Conservation (phyloP, 1,140 invertebrate genomes). For the Euura lappo region DNA sequence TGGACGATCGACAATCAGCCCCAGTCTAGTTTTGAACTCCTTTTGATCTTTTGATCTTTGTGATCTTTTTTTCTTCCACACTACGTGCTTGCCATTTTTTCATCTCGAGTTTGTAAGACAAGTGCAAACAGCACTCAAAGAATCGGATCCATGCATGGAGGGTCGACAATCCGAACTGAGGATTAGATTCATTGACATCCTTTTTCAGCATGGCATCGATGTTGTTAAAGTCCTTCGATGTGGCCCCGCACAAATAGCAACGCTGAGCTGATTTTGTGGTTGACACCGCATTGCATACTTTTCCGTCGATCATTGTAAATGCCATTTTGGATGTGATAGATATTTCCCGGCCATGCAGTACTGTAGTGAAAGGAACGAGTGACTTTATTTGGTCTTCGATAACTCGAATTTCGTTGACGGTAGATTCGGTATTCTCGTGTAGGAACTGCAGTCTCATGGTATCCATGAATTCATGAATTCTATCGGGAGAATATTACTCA, state of each 20-base stretch:
- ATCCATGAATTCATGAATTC: too few relatives aligned
- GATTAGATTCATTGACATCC: constrained; percentile 27
- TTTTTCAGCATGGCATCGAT: constrained; percentile 30
- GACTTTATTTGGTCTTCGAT: constrained; percentile 34
- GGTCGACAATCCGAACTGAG: constrained; percentile 47
- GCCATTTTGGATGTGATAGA: constrained; percentile 33
- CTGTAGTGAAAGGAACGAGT: constrained; percentile 27
- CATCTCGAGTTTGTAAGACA: constrained; percentile 40
- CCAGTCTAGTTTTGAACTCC: constrained; percentile 13
- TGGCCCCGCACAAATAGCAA: constrained; percentile 51
- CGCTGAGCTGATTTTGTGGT: constrained; percentile 42
- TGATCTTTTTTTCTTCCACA: constrained; percentile 31
- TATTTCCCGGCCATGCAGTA: constrained; percentile 29
- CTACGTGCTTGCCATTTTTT: constrained; percentile 35
- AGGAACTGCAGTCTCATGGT: too few relatives aligned
- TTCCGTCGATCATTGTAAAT: constrained; percentile 56
- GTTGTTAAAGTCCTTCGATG: constrained; percentile 52
- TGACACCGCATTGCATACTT: constrained; percentile 53
- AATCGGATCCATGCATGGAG: constrained; percentile 48
- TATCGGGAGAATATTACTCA: too few relatives aligned
- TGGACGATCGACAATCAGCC: constrained; percentile 19
- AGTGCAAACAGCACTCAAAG: constrained; percentile 45
- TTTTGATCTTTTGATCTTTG: constrained; percentile 13
- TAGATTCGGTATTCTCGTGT: constrained; percentile 32
- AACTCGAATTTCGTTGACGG: constrained; percentile 32